A percentile compares a stretch with the other conserved stretches of the same genome.
phyloP scores from a whole-genome alignment of 2,888 invertebrate genomes.

The Phyto melanocephala region DNA sequence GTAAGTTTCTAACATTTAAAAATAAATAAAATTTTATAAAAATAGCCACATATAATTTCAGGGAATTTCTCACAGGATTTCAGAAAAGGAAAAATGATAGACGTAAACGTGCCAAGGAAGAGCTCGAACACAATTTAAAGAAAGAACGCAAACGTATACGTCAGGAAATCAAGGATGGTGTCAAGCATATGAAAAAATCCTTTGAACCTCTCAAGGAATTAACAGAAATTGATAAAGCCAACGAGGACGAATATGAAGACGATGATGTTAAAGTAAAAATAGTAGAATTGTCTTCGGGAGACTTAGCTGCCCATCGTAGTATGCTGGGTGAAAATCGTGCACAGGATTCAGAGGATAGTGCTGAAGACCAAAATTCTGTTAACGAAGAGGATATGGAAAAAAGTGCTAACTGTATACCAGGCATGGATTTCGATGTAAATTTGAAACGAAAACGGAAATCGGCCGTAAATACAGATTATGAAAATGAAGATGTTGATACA shows the following conservation, averaged over 20 bases:
- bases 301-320: conserved; percentile 84
- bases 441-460: conserved; percentile 63
- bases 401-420: conserved; percentile 71
- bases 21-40: background rate
- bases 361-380: conserved; percentile 69
- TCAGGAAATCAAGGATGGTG: conserved; percentile 87
- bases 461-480: background rate
- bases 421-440: conserved; percentile 74
- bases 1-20: conserved; percentile 74
- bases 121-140: conserved; percentile 85
- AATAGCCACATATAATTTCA: conserved; percentile 72
- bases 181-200: conserved; percentile 86
- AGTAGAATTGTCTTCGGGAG: conserved; percentile 85
- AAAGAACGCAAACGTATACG: conserved; percentile 88
- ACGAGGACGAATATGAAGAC: conserved; percentile 83
- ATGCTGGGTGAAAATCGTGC: conserved; percentile 86
- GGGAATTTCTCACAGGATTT: conserved; percentile 90
- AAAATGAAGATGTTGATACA: conserved; percentile 37
- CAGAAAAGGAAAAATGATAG: conserved; percentile 89
- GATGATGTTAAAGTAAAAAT: conserved; percentile 89
- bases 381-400: conserved; percentile 70
- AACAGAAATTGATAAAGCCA: conserved; percentile 73
- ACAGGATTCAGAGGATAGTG: conserved; percentile 69
- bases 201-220: conserved; percentile 83
- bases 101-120: conserved; percentile 86